Evolutionary conservation across 2,797 vertebrate genomes (phyloP).

Genomic region (Gila robusta): DNA sequence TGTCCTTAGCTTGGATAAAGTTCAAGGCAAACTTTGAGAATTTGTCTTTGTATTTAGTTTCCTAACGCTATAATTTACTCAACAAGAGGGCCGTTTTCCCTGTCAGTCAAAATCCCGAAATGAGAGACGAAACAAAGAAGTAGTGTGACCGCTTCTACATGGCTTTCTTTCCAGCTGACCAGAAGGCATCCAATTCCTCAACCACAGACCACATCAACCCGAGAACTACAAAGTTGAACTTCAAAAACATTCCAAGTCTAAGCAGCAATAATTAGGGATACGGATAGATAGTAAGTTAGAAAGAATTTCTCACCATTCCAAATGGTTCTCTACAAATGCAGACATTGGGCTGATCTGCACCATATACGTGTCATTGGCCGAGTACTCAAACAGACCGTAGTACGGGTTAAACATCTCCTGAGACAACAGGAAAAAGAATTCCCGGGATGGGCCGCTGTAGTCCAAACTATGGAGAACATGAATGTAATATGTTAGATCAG

Average conservation of each 20-base stretch:
- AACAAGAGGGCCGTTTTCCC: conserved; percentile 31
- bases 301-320: conserved; percentile 88
- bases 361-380: conserved; percentile 95
- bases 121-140: conserved; percentile 34
- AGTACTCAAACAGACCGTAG: conserved; percentile 98
- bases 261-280: conserved; percentile 6
- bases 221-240: conserved; percentile 5
- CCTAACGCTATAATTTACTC: conserved; percentile 33
- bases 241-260: conserved; percentile 26
- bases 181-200: conserved; percentile 20
- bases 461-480: conserved; percentile 82
- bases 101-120: conserved; percentile 47
- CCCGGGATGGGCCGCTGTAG: conserved; percentile 95
- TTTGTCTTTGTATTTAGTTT: conserved; percentile 38
- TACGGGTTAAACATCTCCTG: conserved; percentile 99
- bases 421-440: conserved; percentile 98
- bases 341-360: conserved; percentile 99
- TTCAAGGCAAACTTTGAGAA: conserved; percentile 18
- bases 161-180: conserved; percentile 40
- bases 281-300: conserved; percentile 6
- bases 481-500: background rate
- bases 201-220: conserved; percentile 46
- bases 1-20: conserved; percentile 5
- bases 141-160: conserved; percentile 37
- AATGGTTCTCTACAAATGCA: conserved; percentile 96